A percentile compares a stretch with the other conserved stretches of the same genome.
Conservation (phyloP, 2,113 vertebrate genomes). For the Pteropus alecto region DNA sequence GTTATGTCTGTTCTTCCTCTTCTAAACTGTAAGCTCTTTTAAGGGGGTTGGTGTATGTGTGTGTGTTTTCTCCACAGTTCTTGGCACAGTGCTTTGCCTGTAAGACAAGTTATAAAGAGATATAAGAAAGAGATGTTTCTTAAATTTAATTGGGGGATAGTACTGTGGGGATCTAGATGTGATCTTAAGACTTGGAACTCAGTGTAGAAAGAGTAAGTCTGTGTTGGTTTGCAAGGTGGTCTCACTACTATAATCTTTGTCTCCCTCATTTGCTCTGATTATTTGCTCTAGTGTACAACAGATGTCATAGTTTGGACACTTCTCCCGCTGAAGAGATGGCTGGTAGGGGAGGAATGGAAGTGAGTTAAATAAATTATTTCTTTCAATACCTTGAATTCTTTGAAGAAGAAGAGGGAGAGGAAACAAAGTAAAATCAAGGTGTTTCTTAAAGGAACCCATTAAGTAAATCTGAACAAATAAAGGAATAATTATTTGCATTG, state of each 20-base stretch:
- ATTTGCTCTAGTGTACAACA: neutral
- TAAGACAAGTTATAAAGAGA: neutral
- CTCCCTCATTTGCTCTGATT: neutral
- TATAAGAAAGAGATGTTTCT: neutral
- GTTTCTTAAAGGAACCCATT: neutral
- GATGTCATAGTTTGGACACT: neutral
- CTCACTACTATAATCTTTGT: neutral
- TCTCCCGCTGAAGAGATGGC: neutral
- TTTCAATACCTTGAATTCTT: neutral
- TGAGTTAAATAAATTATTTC: neutral
- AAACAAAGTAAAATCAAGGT: conserved; percentile 1
- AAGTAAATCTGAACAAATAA: neutral
- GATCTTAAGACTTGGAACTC: neutral
- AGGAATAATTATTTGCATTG: neutral
- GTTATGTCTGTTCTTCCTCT: neutral
- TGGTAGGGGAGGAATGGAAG: neutral
- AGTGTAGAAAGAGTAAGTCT: neutral
- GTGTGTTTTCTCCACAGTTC: neutral
- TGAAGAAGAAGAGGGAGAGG: neutral
- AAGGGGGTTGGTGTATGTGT: neutral
- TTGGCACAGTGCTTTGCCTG: neutral
- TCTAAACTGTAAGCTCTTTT: neutral
- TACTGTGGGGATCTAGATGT: neutral
- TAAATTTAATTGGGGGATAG: neutral
- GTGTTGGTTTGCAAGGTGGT: neutral